phyloP scores from a whole-genome alignment of 2,113 vertebrate species.

The Phyllostomus hastatus region DNA sequence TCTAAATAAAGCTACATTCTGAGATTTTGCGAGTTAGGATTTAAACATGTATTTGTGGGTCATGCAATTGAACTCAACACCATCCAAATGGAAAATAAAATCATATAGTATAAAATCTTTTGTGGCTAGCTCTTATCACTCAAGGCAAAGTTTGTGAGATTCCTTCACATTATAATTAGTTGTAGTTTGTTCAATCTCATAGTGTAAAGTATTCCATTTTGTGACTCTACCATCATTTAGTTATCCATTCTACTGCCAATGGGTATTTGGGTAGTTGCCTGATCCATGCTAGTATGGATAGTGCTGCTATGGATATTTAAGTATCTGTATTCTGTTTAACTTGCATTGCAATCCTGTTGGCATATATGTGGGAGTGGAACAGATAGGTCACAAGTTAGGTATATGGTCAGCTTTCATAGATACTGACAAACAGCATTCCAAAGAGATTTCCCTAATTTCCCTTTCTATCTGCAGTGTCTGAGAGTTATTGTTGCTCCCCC shows the following conservation, averaged over 20 bases:
- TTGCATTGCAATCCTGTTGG: neutral
- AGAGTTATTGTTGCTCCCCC: neutral
- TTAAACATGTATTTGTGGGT: neutral
- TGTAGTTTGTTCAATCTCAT: neutral
- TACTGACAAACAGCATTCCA: neutral
- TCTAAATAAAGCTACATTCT: neutral
- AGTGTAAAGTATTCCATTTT: neutral
- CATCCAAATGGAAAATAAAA: neutral
- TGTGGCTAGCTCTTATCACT: neutral
- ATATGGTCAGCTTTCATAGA: neutral
- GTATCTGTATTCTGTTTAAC: neutral
- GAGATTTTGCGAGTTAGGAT: neutral
- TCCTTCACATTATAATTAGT: neutral
- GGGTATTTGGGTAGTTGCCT: neutral
- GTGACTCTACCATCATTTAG: neutral
- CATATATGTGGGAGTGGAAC: neutral
- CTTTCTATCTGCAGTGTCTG: neutral
- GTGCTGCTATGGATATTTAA: neutral
- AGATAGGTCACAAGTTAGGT: neutral
- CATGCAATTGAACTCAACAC: neutral
- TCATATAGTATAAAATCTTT: neutral
- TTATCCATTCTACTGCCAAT: neutral
- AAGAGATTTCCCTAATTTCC: neutral
- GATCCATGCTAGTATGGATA: neutral
- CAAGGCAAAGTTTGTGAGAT: neutral